Conservation (phyloP, 2,113 vertebrate genomes). For the Onychostoma macrolepis region DNA sequence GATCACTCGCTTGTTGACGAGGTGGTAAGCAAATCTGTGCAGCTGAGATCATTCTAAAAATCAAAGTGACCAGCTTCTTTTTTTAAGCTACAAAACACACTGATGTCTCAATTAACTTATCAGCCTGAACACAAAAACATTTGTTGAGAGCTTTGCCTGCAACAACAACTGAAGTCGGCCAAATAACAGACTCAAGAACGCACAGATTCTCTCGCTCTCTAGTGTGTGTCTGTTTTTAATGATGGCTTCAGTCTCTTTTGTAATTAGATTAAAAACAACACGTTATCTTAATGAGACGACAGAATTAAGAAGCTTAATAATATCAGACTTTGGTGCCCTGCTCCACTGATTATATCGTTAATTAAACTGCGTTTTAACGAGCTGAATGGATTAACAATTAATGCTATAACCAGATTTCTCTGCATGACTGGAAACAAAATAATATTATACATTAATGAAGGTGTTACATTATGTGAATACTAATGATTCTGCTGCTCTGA, state of each 20-base stretch:
- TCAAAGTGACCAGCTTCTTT: constrained; percentile 6
- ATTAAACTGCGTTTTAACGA: constrained; percentile 51
- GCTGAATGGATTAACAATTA: constrained; percentile 51
- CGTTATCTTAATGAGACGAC: constrained; percentile 45
- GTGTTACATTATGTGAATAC: constrained; percentile 39
- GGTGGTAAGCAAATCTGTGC: neutral
- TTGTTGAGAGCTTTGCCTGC: neutral
- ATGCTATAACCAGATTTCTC: constrained; percentile 34
- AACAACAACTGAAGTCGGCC: neutral
- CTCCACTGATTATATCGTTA: constrained; percentile 49
- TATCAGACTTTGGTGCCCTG: constrained; percentile 42
- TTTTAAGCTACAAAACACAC: neutral
- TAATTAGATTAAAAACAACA: constrained; percentile 54
- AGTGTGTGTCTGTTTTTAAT: constrained; percentile 29
- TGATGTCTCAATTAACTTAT: constrained; percentile 25
- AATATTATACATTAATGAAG: constrained; percentile 46
- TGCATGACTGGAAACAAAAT: constrained; percentile 36
- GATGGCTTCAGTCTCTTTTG: constrained; percentile 44
- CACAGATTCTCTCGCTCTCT: constrained; percentile 20
- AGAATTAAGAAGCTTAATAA: constrained; percentile 50
- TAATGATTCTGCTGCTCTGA: constrained; percentile 13
- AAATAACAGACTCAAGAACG: neutral
- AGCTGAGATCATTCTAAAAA: neutral
- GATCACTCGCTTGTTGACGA: neutral
- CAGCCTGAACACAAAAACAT: neutral